A percentile compares a stretch with the other conserved stretches of the same genome.
Conservation (phyloP, 2,888 invertebrate genomes). For the Sesia apiformis region DNA sequence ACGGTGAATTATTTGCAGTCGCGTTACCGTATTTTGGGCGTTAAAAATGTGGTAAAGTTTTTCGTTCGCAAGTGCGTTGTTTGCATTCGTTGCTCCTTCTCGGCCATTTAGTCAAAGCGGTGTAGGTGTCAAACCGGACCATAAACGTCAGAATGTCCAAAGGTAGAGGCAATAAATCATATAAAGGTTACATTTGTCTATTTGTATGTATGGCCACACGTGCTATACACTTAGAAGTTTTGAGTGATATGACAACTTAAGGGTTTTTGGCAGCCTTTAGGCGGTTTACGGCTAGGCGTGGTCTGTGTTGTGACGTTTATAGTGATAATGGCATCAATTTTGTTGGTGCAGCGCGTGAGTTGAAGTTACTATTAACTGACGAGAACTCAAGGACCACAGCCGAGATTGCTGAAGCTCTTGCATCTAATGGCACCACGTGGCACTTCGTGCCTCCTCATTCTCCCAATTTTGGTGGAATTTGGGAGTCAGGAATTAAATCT, state of each 20-base stretch:
- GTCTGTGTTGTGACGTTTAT: slow-evolving; percentile 6
- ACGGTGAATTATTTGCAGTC: slow-evolving; percentile 10
- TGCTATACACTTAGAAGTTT: slow-evolving; percentile 5
- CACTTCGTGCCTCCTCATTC: slow-evolving; percentile 11
- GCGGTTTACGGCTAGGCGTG: slow-evolving; percentile 13
- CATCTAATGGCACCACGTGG: slow-evolving; percentile 9
- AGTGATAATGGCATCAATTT: slow-evolving; percentile 16
- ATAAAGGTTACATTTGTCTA: slow-evolving; percentile 8
- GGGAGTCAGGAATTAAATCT: slow-evolving; percentile 9
- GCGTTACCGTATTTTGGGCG: slow-evolving; percentile 10
- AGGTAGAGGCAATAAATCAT: slow-evolving; percentile 10
- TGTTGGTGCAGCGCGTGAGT: slow-evolving; percentile 5
- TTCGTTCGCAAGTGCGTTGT: slow-evolving; percentile 7
- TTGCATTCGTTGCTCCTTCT: slow-evolving; percentile 6
- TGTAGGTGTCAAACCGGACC: no score
- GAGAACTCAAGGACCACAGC: background rate
- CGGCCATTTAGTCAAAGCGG: slow-evolving; percentile 10
- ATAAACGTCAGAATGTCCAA: slow-evolving; percentile 12
- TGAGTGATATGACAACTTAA: slow-evolving; percentile 13
- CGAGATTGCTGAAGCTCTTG: slow-evolving; percentile 3
- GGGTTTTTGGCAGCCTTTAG: slow-evolving; percentile 13
- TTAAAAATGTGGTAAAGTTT: slow-evolving; percentile 1
- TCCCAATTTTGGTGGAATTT: slow-evolving; percentile 11
- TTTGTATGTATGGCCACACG: slow-evolving; percentile 14
- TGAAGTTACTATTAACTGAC: background rate